A percentile compares a stretch with the other conserved stretches of the same genome.
Conservation (phyloP, 2,797 vertebrate species). For the Alosa sapidissima region DNA sequence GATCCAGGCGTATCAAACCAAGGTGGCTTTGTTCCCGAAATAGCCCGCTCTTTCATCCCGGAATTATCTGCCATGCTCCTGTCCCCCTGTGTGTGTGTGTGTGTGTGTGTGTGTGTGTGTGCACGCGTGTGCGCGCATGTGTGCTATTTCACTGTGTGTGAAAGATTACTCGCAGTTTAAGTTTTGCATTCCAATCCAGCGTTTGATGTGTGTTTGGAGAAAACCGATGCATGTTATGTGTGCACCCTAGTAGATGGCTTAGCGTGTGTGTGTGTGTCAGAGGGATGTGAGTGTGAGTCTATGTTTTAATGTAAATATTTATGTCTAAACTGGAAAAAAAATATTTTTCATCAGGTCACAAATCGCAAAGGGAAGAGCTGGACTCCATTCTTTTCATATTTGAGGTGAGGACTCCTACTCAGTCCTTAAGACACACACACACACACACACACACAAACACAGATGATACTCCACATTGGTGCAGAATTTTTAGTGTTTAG, state of each 20-base stretch:
- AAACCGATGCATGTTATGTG: background rate
- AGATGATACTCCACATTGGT: background rate
- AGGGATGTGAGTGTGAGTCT: background rate
- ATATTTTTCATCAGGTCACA: slow-evolving; percentile 83
- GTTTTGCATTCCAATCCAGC: slow-evolving; percentile 1
- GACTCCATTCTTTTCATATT: slow-evolving; percentile 99
- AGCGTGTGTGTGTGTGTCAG: background rate
- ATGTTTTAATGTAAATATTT: background rate
- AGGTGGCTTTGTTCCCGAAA: slow-evolving; percentile 30
- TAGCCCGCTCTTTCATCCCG: slow-evolving; percentile 9
- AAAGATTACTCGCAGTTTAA: background rate
- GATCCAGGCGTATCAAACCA: slow-evolving; percentile 1
- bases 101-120: slow-evolving; percentile 12
- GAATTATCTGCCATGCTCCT: background rate
- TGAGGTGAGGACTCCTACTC: slow-evolving; percentile 80
- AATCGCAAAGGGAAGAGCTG: slow-evolving; percentile 97
- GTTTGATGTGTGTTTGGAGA: slow-evolving; percentile 8
- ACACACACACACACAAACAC: background rate
- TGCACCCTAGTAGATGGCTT: background rate
- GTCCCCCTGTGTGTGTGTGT: background rate
- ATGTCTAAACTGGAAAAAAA: background rate
- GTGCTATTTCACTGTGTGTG: background rate
- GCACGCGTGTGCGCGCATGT: background rate
- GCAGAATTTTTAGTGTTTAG: background rate
- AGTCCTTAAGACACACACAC: background rate